Evolutionary conservation across 1,140 invertebrate species (phyloP).

Genomic region (Propsilocerus akamusi): DNA sequence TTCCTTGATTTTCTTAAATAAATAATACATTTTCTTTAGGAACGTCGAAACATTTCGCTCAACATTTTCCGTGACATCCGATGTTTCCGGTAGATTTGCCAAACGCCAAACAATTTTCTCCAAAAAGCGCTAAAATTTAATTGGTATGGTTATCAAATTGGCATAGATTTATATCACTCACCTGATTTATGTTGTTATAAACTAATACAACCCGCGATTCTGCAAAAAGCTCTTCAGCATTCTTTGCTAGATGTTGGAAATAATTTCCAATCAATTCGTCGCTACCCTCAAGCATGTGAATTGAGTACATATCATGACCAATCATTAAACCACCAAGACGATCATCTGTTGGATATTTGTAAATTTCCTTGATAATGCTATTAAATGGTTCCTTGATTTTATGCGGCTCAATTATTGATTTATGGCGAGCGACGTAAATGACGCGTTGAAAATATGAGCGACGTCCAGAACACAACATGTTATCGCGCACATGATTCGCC

Average conservation of each 20-base stretch:
- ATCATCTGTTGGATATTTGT: not conserved
- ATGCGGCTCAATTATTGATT: not conserved
- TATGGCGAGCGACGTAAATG: not conserved
- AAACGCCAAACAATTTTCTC: not conserved
- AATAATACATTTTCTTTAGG: not conserved
- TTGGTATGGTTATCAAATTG: not conserved
- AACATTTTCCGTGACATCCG: not conserved
- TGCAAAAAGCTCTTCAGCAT: not conserved
- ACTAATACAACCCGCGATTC: not conserved
- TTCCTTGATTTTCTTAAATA: not conserved
- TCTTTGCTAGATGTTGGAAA: not conserved
- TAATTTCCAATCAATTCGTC: constrained; percentile 1
- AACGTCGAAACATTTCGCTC: not conserved
- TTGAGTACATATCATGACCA: not conserved
- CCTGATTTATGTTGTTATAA: constrained; percentile 1
- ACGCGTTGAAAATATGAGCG: not conserved
- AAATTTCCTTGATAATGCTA: not conserved
- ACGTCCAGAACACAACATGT: not conserved
- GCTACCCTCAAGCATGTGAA: not conserved
- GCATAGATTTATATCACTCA: not conserved
- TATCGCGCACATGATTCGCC: not conserved
- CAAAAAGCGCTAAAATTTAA: not conserved
- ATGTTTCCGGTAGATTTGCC: not conserved
- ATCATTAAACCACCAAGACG: not conserved
- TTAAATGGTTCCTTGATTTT: not conserved